Conservation (phyloP, 2,113 vertebrate species). For the Pogona vitticeps region DNA sequence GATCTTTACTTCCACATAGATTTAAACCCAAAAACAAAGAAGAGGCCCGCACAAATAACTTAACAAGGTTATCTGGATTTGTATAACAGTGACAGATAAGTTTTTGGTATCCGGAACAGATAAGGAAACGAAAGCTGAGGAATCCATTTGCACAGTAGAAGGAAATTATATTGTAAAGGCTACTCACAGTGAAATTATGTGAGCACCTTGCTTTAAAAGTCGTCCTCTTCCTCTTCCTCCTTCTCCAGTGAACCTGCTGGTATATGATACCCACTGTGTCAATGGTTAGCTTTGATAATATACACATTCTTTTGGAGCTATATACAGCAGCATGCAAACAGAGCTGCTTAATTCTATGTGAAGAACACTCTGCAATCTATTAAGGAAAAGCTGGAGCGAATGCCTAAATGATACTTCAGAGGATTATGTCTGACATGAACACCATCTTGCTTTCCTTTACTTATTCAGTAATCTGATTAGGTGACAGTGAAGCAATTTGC, state of each 20-base stretch:
- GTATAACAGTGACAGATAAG: not conserved
- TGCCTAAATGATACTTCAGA: constrained; percentile 1
- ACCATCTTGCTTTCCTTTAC: not conserved
- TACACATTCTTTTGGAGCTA: not conserved
- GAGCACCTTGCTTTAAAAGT: not conserved
- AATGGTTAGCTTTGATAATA: not conserved
- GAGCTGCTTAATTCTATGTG: not conserved
- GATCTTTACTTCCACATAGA: not conserved
- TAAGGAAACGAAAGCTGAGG: too few species aligned
- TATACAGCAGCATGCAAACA: not conserved
- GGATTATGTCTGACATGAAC: constrained; percentile 1
- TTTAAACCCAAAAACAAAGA: not conserved
- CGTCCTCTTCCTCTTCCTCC: not conserved
- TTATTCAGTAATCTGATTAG: constrained; percentile 32
- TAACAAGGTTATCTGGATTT: too few species aligned
- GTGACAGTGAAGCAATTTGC: constrained; percentile 12
- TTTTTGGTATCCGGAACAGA: too few species aligned
- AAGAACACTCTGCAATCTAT: not conserved
- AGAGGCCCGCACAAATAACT: not conserved
- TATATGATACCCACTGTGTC: not conserved
- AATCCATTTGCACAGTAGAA: too few species aligned
- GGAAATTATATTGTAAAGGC: not conserved
- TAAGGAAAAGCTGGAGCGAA: constrained; percentile 1
- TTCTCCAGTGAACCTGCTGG: not conserved
- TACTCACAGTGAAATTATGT: not conserved